Evolutionary conservation across 2,888 invertebrate genomes (phyloP).

Genomic region (Cerceris rybyensis): DNA sequence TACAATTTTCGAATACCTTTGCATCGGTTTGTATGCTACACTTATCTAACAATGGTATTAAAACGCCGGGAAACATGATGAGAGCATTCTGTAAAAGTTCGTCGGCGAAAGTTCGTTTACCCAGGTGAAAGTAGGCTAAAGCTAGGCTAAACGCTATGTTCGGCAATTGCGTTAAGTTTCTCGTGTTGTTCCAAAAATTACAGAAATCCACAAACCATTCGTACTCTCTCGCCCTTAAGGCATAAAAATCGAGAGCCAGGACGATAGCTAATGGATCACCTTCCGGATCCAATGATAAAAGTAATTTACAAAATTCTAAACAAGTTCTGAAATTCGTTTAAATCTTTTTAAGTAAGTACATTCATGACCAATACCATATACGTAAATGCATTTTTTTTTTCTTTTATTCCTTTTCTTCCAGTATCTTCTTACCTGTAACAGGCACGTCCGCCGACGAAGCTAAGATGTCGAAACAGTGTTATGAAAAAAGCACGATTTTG

Average conservation of each 20-base stretch:
- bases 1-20: constrained; percentile 75
- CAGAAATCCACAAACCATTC: constrained; percentile 86
- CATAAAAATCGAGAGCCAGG: constrained; percentile 91
- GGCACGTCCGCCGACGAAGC: constrained; percentile 90
- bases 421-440: constrained; percentile 84
- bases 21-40: constrained; percentile 89
- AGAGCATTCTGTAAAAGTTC: constrained; percentile 89
- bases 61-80: constrained; percentile 91
- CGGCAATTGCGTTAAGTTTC: constrained; percentile 91
- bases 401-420: neutral
- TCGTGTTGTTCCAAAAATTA: constrained; percentile 84
- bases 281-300: constrained; percentile 90
- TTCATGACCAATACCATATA: neutral
- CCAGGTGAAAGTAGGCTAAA: constrained; percentile 86
- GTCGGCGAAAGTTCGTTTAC: constrained; percentile 83
- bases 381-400: neutral
- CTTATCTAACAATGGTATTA: constrained; percentile 89
- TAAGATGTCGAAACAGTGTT: constrained; percentile 91
- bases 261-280: constrained; percentile 90
- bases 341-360: neutral
- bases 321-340: constrained; percentile 85
- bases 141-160: constrained; percentile 93
- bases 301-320: constrained; percentile 92
- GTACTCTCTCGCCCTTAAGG: constrained; percentile 89
- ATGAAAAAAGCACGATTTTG: constrained; percentile 93